phyloP scores from a whole-genome alignment of 2,888 invertebrate species.

The Fragum fragum region DNA sequence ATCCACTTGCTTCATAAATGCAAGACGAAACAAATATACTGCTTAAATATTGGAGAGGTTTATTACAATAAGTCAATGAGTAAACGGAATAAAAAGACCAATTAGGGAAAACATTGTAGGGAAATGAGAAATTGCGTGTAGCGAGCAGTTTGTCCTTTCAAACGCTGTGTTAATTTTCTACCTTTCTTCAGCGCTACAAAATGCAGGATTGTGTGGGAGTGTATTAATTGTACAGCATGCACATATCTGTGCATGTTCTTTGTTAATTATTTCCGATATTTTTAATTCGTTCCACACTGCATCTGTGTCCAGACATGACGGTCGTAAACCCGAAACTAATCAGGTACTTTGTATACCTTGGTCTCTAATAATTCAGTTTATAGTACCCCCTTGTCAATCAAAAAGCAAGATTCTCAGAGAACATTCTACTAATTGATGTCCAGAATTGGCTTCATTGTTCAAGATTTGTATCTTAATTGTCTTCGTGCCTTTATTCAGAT shows the following conservation, averaged over 20 bases:
- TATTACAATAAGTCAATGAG: too few relatives aligned
- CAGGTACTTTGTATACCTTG: neutral
- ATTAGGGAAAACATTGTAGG: too few relatives aligned
- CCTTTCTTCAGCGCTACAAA: too few relatives aligned
- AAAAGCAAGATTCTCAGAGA: neutral
- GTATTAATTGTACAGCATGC: neutral
- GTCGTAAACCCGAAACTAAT: neutral
- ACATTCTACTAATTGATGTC: conserved; percentile 20
- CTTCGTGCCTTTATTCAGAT: neutral
- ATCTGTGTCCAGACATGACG: neutral
- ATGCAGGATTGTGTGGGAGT: too few relatives aligned
- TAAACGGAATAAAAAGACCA: too few relatives aligned
- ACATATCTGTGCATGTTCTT: neutral
- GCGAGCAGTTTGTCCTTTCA: too few relatives aligned
- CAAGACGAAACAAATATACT: too few relatives aligned
- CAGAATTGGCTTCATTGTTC: conserved; percentile 11
- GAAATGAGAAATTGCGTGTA: too few relatives aligned
- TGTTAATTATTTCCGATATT: neutral
- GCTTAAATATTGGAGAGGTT: too few relatives aligned
- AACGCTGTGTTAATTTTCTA: too few relatives aligned
- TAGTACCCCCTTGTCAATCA: neutral
- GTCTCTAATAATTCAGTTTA: neutral
- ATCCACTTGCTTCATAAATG: too few relatives aligned
- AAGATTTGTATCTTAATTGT: conserved; percentile 24
- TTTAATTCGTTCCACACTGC: neutral